Percentiles rank a stretch among this genome's conserved stretches.
Evolutionary conservation across 2,113 vertebrate genomes (phyloP).

Genomic region (Numida meleagris): DNA sequence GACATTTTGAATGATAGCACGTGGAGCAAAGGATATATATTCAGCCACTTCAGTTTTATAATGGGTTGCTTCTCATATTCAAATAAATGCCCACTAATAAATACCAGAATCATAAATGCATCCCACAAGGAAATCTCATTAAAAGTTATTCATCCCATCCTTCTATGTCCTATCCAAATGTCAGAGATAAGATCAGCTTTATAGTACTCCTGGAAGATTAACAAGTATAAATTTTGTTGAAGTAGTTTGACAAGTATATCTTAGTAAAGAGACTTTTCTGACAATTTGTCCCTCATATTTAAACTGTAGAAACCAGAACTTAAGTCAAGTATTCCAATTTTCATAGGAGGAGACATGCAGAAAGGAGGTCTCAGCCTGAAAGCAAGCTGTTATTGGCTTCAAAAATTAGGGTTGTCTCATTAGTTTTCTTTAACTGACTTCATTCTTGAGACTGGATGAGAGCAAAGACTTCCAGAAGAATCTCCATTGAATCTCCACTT

Average conservation of each 20-base stretch:
- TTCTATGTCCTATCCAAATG: constrained; percentile 30
- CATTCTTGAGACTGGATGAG: neutral
- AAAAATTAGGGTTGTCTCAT: neutral
- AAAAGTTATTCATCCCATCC: constrained; percentile 26
- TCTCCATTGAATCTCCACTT: neutral
- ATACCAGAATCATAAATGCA: constrained; percentile 48
- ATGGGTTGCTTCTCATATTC: constrained; percentile 37
- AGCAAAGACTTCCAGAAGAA: neutral
- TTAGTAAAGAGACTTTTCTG: neutral
- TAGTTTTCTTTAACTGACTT: neutral
- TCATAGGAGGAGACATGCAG: neutral
- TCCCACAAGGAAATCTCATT: constrained; percentile 56
- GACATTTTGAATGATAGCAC: constrained; percentile 33
- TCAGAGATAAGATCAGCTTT: constrained; percentile 42
- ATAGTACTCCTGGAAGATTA: constrained; percentile 12
- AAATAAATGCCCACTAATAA: constrained; percentile 57
- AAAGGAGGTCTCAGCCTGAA: neutral
- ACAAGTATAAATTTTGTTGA: neutral
- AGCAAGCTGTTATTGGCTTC: neutral
- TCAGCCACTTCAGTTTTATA: constrained; percentile 16
- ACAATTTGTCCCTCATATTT: neutral
- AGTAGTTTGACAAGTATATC: neutral
- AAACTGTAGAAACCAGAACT: neutral
- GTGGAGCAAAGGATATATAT: constrained; percentile 24
- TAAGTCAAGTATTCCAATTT: neutral